These are phyloP conservation scores for Calliphora vomitoria DNA, from an alignment of 2,888 invertebrate species.

Conservation along the genomic window DNA sequence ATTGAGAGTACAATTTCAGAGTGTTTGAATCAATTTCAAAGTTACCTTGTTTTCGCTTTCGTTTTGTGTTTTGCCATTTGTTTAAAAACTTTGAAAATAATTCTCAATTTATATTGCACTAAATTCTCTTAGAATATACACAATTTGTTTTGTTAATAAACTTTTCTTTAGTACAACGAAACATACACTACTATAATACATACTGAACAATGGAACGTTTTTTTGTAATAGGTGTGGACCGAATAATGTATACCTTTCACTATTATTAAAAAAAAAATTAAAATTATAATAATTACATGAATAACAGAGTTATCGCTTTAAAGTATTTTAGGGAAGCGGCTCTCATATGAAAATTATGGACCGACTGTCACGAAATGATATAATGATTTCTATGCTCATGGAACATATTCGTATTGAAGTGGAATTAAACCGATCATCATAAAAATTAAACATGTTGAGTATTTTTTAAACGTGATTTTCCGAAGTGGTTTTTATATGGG, in stretches of 20 bases:
- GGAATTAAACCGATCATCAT: too few relatives aligned
- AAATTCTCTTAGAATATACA: conserved; percentile 20
- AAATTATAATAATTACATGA: too few relatives aligned
- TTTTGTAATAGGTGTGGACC: background rate
- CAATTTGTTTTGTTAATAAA: conserved; percentile 58
- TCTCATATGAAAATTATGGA: too few relatives aligned
- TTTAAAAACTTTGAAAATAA: conserved; percentile 56
- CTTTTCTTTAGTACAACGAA: conserved; percentile 56
- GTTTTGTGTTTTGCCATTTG: background rate
- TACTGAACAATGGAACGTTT: background rate
- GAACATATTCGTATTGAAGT: too few relatives aligned
- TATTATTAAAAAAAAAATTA: background rate
- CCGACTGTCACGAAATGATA: too few relatives aligned
- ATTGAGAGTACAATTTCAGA: conserved; percentile 24
- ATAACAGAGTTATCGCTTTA: too few relatives aligned
- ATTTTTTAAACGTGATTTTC: too few relatives aligned
- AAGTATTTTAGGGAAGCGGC: too few relatives aligned
- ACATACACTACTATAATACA: background rate
- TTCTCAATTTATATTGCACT: conserved; percentile 44
- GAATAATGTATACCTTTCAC: conserved; percentile 13
- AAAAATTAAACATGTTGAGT: too few relatives aligned
- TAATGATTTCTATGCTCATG: too few relatives aligned
- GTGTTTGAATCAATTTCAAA: conserved; percentile 60
- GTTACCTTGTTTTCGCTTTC: background rate
- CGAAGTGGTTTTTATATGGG: too few relatives aligned